Percentiles rank a stretch among this genome's conserved stretches.
Conservation (phyloP, 1,140 invertebrate species). For the Drosophila busckii region DNA sequence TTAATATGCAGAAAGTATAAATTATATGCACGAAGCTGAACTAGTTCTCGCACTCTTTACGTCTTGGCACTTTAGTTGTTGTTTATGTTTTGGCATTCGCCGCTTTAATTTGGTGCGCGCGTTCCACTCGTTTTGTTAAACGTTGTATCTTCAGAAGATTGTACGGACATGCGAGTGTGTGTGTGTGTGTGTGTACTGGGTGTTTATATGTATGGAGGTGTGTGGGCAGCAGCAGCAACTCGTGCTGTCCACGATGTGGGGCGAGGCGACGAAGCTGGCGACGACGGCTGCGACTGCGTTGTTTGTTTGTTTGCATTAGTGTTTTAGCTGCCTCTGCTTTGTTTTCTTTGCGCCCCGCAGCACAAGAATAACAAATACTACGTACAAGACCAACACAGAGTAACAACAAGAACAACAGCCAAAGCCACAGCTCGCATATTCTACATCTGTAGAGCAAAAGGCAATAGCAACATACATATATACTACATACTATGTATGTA, state of each 20-base stretch:
- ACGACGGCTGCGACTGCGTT: constrained; percentile 40
- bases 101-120: constrained; percentile 57
- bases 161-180: constrained; percentile 12
- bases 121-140: constrained; percentile 52
- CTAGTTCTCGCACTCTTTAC: constrained; percentile 41
- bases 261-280: too few relatives aligned
- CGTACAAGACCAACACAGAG: constrained; percentile 19
- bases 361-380: constrained; percentile 47
- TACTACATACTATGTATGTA: too few relatives aligned
- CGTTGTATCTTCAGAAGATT: constrained; percentile 25
- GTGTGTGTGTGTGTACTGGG: not conserved
- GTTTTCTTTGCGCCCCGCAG: constrained; percentile 57
- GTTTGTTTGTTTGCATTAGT: constrained; percentile 65
- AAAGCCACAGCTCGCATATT: constrained; percentile 15
- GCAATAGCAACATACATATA: constrained; percentile 25
- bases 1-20: too few relatives aligned
- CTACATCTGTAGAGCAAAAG: too few relatives aligned
- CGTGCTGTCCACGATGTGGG: constrained; percentile 20
- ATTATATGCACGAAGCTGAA: constrained; percentile 7
- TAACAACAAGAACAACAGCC: constrained; percentile 31
- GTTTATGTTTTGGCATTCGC: constrained; percentile 58
- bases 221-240: constrained; percentile 23
- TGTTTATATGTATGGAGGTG: constrained; percentile 21
- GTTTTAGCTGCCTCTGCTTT: constrained; percentile 57
- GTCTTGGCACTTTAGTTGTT: constrained; percentile 27